Base-by-base conservation (phyloP, 2,888 invertebrate genomes). In the Catocala fraxini region DNA sequence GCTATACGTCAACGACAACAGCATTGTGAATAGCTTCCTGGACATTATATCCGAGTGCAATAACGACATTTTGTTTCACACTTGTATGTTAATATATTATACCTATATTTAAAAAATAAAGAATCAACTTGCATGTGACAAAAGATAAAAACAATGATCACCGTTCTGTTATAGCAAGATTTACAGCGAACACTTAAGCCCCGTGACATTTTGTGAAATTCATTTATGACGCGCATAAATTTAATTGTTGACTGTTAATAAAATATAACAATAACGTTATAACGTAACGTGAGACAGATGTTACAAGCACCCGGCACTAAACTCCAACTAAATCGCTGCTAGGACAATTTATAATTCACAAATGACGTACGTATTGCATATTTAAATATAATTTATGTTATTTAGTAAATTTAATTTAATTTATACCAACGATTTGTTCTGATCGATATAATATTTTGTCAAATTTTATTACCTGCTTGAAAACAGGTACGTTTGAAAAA, bases 331-430 rank as follows among this genome's bases (percentile, higher is more conserved):
- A 80, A 80, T 77, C 70, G 70, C 71, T 49, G 56, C 54, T 65
- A 64, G 68, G 73, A 57, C 69, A 77, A 80, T 79, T 74, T 77
- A 81, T 79, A 74, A 73, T 57, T 68, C 59, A 43, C 69, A 65
- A 75, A 71, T 61, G 77, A 77, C 72, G 63, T 56, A 68, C 62
- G 59, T 53, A 71, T 64, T 68, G 69, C 63, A 66, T 69, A 68
- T 62, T 70, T 73, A 65, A 58, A 62, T 63, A 56, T 73, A 64
- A 77, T 79, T 78, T 79, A 79, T 75, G 71, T 54, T 56, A 61
- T 60, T 66, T 47, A 66, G 56, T 47, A 57, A 70, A 65, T 71
- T 64, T 63, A 61, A 70, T 56, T 60, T 70, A 63, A 59, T 70
- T 70, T 39, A 39, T 39, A 39, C 35, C 6, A 39, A 9, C 35